Base-by-base conservation (phyloP, 2,888 invertebrate species). In the Chaitophorus viminalis region DNA sequence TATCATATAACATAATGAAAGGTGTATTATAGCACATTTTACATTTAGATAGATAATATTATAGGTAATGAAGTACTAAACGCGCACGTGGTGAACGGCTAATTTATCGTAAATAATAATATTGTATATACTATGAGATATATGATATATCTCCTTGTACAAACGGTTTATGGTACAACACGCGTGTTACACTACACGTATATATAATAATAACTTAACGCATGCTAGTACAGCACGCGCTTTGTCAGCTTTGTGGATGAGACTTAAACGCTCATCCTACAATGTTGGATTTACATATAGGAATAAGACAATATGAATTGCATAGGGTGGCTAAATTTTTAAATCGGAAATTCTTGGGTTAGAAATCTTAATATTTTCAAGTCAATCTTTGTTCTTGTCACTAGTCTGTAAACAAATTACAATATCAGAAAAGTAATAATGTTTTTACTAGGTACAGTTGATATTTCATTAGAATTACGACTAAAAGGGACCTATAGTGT, bases 31-130 rank as follows among this genome's bases (percentile, higher is more conserved):
- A 11, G 25, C 52, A 76, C 14, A 39, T n/a, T 18, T 14, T n/a
- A 33, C 33, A 21, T 21, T 25, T 36, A 74, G 21, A 6, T 72
- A 70, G 1, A n/a, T n/a, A n/a, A n/a, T n/a, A n/a, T n/a, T n/a
- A n/a, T n/a, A n/a, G n/a, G n/a, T n/a, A 72, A 31, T 46, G 46
- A 46, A 46, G 60, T 2, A 46, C n/a, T 75, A 46, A 39, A 46
- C 46, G 29, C 29, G n/a, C n/a, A n/a, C 46, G 72, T n/a, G 39
- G n/a, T 46, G 21, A 39, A 46, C 46, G 75, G 75, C 46, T 46
- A 75, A 46, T 46, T 75, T 75, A 75, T 46, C 75, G 39, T 74
- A 25, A 36, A 70, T 31, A 29, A 31, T 70, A n/a, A n/a, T n/a
- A n/a, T 8, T 31, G 17, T 31, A 70, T 14, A 31, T 31, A 70